Conservation (phyloP, 2,888 invertebrate species). For the Hypselothyrea guttata region DNA sequence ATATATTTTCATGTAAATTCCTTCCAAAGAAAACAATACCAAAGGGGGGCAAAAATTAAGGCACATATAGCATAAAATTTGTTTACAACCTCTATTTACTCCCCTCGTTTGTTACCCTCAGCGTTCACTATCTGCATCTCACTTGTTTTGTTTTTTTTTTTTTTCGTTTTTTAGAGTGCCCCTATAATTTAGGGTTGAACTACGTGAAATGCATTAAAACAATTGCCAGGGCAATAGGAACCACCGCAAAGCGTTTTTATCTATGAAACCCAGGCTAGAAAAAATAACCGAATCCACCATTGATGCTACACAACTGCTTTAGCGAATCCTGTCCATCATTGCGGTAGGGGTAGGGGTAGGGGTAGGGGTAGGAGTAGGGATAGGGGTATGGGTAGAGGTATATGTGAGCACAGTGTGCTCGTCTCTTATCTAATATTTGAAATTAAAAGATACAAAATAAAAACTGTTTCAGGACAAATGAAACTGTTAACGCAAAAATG, state of each 20-base stretch:
- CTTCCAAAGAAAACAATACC: constrained; percentile 44
- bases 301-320: constrained; percentile 8
- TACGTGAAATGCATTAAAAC: constrained; percentile 74
- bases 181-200: constrained; percentile 56
- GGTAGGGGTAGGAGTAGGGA: too few relatives aligned
- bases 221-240: constrained; percentile 54
- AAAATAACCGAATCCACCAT: constrained; percentile 31
- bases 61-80: constrained; percentile 49
- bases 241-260: constrained; percentile 54
- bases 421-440: constrained; percentile 58
- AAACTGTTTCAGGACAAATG: too few relatives aligned
- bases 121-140: neutral
- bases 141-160: constrained; percentile 24
- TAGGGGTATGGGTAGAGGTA: neutral
- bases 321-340: neutral
- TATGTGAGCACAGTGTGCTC: constrained; percentile 13
- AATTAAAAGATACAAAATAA: constrained; percentile 9
- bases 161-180: constrained; percentile 16
- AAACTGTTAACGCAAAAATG: constrained; percentile 32
- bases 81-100: constrained; percentile 27
- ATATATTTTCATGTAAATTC: constrained; percentile 80
- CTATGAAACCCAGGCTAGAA: constrained; percentile 49
- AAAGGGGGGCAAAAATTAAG: constrained; percentile 26
- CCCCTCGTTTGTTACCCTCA: constrained; percentile 24
- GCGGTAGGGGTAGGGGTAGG: constrained; percentile 9